A percentile compares a stretch with the other conserved stretches of the same genome.
Conservation (phyloP, 1,140 invertebrate genomes). For the Anoplolepis gracilipes region DNA sequence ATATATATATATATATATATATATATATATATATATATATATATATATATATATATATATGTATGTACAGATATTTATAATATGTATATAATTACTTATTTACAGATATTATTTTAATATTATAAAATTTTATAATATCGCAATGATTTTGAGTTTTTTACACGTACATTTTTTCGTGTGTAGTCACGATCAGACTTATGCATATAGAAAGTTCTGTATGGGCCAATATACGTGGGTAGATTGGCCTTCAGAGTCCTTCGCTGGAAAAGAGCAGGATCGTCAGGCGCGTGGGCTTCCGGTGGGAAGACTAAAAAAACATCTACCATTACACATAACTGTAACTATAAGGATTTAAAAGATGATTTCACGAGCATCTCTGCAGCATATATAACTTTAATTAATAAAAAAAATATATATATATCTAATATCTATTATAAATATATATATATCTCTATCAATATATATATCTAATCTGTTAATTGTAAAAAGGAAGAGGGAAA, state of each 20-base stretch:
- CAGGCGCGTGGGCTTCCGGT: constrained; percentile 65
- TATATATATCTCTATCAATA: no score
- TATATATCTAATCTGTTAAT: not conserved
- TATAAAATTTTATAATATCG: not conserved
- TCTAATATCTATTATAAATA: no score
- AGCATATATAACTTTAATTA: not conserved
- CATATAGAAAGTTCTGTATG: constrained; percentile 60
- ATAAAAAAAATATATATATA: no score
- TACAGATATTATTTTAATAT: not conserved
- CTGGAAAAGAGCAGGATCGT: constrained; percentile 65
- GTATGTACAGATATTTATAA: no score
- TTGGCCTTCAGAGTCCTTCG: constrained; percentile 77
- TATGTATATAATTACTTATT: not conserved
- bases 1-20: no score
- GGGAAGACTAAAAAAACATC: constrained; percentile 69
- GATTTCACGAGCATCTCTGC: not conserved
- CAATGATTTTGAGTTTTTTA: constrained; percentile 1
- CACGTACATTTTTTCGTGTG: no score
- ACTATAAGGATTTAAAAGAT: constrained; percentile 18
- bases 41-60: not conserved
- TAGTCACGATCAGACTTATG: constrained; percentile 5
- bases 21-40: not conserved
- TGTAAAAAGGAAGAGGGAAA: not conserved
- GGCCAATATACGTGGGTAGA: constrained; percentile 63
- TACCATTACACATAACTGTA: constrained; percentile 66